Evolutionary conservation across 2,113 vertebrate genomes (phyloP), one percentile per base, ranked within the genome.

Genomic region (Brachypodius melanocephalos): DNA sequence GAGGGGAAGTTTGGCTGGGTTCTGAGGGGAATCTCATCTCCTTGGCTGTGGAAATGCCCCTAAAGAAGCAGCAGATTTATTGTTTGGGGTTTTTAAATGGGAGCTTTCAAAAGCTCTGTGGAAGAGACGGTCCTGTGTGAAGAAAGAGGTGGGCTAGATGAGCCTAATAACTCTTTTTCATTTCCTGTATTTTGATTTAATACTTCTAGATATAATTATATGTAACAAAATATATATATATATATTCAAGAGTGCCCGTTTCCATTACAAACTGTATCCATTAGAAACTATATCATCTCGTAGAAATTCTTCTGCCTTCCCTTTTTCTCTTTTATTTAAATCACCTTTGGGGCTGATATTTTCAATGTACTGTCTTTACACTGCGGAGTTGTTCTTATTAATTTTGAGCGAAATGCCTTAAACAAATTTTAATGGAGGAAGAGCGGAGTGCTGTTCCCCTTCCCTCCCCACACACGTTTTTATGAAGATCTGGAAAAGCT

Each of bases 311-410:
- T 77, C 51, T 66, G 55, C 84, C 68, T 89, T 73, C 72, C 51
- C 54, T 54, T 85, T 57, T 67, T 49, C 88, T 85, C 85, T 88
- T 82, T 51, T 83, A 88, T 93, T 94, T 67, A 86, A 94, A 88
- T 86, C 82, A 84, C 83, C 75, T 96, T 69, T 94, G 88, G 86
- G 79, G 79, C 71, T 85, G 95, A 5, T 90, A 43, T 40, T 90
- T 91, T 76, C 85, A 52, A 42, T 8, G 49, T 69, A 38, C 59
- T 77, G 55, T 67, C 80, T 90, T 88, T 95, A 84, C 83, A 36
- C 93, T 40, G 79, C 17, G 80, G 79, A 92, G 80, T 77, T 95
- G 43, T 65, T 93, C 85, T 72, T 94, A 88, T 20, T 83, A 86
- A 90, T 91, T 93, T 83, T 74, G 38, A 90, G 59, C 43, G 71